These are phyloP conservation scores for Temnothorax longispinosus DNA, from an alignment of 1,140 invertebrate species.

Conservation along the genomic window DNA sequence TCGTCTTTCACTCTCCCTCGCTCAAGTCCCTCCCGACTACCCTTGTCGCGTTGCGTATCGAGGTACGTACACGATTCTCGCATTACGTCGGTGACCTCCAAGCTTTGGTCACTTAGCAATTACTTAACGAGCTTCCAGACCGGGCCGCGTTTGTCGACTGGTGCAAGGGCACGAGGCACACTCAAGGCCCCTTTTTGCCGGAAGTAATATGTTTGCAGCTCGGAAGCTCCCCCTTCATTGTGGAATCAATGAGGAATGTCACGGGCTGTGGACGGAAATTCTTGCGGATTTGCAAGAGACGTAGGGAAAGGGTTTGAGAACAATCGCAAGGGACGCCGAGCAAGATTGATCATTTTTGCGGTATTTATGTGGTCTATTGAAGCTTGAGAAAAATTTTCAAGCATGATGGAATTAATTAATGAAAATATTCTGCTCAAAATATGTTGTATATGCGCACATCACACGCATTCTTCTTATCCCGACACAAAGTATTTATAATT, in stretches of 20 bases:
- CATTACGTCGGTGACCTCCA: slow-evolving; percentile 74
- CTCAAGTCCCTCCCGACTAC: slow-evolving; percentile 8
- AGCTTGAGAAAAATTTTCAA: not conserved
- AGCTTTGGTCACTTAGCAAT: slow-evolving; percentile 69
- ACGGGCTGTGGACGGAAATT: not conserved
- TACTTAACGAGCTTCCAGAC: slow-evolving; percentile 77
- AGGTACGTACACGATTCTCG: slow-evolving; percentile 75
- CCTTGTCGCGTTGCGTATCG: slow-evolving; percentile 32
- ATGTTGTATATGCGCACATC: not conserved
- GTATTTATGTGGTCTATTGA: slow-evolving; percentile 10
- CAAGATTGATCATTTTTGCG: slow-evolving; percentile 25
- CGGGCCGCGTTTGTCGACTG: slow-evolving; percentile 57
- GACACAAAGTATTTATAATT: not conserved
- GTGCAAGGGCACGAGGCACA: not conserved
- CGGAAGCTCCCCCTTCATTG: slow-evolving; percentile 11
- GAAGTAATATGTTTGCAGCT: slow-evolving; percentile 51
- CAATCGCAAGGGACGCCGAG: not conserved
- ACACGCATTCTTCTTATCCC: not conserved
- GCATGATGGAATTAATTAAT: not conserved
- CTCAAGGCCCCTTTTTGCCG: slow-evolving; percentile 29
- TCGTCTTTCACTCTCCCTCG: slow-evolving; percentile 14
- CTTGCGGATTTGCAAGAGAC: slow-evolving; percentile 22
- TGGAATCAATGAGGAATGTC: slow-evolving; percentile 26
- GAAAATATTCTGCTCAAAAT: slow-evolving; percentile 14
- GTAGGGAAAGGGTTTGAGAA: slow-evolving; percentile 10